Evolutionary conservation across 2,113 vertebrate genomes (phyloP).

Genomic region (Trogon surrucura): DNA sequence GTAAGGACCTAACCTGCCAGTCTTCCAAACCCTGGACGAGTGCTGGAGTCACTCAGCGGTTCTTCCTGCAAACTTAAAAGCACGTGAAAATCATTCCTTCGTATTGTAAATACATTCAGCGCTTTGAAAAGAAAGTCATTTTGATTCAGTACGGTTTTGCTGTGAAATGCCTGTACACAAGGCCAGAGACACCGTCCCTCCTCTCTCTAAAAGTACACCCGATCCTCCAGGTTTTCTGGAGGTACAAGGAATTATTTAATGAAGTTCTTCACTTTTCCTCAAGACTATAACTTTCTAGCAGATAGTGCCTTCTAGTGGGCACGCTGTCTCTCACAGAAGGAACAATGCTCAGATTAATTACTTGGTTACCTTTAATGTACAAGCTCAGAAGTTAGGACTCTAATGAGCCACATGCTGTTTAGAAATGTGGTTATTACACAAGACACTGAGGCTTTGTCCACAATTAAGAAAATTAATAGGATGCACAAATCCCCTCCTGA

Average conservation of each 20-base stretch:
- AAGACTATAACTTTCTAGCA: neutral
- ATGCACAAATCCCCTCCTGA: neutral
- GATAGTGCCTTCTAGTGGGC: constrained; percentile 65
- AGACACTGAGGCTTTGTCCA: neutral
- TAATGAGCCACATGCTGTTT: neutral
- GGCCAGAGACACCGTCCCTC: neutral
- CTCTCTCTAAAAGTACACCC: rapidly evolving
- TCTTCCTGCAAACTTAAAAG: neutral
- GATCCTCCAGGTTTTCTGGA: neutral
- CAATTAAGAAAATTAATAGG: neutral
- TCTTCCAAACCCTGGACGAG: too few relatives aligned
- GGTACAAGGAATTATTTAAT: neutral
- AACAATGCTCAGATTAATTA: neutral
- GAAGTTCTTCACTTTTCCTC: neutral
- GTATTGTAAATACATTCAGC: rapidly evolving
- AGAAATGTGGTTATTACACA: neutral
- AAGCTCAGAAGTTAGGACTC: neutral
- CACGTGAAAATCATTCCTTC: neutral
- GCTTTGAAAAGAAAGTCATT: neutral
- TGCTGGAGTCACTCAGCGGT: neutral
- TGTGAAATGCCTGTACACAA: neutral
- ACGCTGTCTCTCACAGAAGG: neutral
- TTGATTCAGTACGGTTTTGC: neutral
- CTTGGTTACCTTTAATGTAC: neutral
- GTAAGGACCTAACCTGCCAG: neutral